Percentiles rank a stretch among this genome's conserved stretches.
Conservation (phyloP, 2,797 vertebrate genomes). For the Bradypodion pumilum region DNA sequence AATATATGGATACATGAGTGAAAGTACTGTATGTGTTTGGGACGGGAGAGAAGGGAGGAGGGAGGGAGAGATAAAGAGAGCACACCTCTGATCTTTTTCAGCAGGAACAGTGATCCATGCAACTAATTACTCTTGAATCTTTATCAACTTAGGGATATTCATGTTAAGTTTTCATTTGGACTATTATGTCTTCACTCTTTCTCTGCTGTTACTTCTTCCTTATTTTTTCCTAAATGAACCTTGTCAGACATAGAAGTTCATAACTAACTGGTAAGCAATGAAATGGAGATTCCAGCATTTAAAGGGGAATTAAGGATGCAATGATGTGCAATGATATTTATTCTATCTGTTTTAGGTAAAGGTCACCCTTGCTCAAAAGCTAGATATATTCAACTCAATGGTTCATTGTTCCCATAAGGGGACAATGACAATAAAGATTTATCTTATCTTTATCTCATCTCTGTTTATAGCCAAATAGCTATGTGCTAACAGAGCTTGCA, state of each 20-base stretch:
- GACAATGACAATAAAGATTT: too few species aligned
- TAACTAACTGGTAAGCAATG: conserved; percentile 71
- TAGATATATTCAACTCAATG: too few species aligned
- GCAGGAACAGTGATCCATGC: conserved; percentile 60
- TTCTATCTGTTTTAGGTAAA: conserved; percentile 64
- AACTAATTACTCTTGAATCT: conserved; percentile 65
- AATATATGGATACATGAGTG: neutral
- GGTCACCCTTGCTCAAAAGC: too few species aligned
- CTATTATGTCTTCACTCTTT: conserved; percentile 60
- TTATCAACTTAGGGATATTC: conserved; percentile 57
- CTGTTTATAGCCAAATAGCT: too few species aligned
- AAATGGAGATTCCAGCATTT: conserved; percentile 65
- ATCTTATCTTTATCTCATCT: too few species aligned
- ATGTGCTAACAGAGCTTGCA: too few species aligned
- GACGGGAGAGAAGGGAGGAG: neutral
- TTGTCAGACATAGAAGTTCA: conserved; percentile 64
- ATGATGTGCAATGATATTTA: conserved; percentile 53
- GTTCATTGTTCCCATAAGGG: too few species aligned
- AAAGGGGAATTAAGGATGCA: conserved; percentile 68
- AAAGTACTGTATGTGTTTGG: too few species aligned
- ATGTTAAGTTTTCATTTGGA: conserved; percentile 55
- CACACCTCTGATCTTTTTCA: conserved; percentile 63
- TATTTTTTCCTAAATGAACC: conserved; percentile 50
- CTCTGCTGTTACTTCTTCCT: conserved; percentile 59
- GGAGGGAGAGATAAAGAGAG: conserved; percentile 7